Conservation (phyloP, 2,888 invertebrate species). For the Boloria selene region DNA sequence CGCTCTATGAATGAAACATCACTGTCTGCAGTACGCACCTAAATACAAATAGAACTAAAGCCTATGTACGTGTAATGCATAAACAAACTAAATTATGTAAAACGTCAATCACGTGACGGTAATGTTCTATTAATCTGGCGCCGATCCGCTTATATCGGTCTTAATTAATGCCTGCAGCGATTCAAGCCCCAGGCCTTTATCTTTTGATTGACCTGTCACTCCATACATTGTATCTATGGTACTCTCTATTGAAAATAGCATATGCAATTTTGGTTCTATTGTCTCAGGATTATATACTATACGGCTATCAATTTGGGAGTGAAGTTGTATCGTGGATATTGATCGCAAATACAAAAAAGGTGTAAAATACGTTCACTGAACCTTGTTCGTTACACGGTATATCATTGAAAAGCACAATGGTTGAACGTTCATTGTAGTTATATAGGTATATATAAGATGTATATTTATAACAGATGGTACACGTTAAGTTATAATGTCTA, state of each 20-base stretch:
- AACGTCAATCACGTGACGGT: slow-evolving; percentile 39
- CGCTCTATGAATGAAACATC: neutral
- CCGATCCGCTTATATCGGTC: slow-evolving; percentile 70
- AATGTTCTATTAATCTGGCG: slow-evolving; percentile 47
- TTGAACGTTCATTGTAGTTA: slow-evolving; percentile 6
- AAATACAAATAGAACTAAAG: slow-evolving; percentile 5
- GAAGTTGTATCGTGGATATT: slow-evolving; percentile 16
- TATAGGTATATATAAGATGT: neutral
- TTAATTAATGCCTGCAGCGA: slow-evolving; percentile 69
- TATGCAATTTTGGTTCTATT: slow-evolving; percentile 36
- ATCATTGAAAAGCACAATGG: slow-evolving; percentile 31
- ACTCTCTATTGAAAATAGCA: slow-evolving; percentile 27
- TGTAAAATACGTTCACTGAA: slow-evolving; percentile 25
- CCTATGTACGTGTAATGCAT: slow-evolving; percentile 14
- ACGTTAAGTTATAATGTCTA: too few relatives aligned
- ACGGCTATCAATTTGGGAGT: slow-evolving; percentile 21
- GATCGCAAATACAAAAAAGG: slow-evolving; percentile 27
- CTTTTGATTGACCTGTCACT: slow-evolving; percentile 74
- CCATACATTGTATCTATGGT: slow-evolving; percentile 40
- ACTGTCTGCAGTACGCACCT: neutral
- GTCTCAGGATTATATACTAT: slow-evolving; percentile 29
- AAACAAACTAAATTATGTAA: slow-evolving; percentile 37
- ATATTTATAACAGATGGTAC: too few relatives aligned
- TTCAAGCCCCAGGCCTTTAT: slow-evolving; percentile 66
- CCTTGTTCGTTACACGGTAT: slow-evolving; percentile 17